phyloP scores from a whole-genome alignment of 2,888 invertebrate species.

The Melanargia galathea region DNA sequence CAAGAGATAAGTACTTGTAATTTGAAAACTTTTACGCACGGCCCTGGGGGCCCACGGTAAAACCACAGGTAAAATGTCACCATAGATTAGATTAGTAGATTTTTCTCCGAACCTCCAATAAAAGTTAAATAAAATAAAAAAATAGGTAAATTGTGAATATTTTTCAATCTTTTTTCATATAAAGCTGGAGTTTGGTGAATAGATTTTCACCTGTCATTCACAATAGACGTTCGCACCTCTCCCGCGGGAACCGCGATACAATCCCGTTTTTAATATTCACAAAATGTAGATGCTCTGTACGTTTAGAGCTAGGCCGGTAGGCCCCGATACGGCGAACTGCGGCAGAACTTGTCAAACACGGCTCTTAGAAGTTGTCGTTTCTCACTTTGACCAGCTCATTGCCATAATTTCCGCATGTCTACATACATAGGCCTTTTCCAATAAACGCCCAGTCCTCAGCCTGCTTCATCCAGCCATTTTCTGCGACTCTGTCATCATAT shows the following conservation, averaged over 20 bases:
- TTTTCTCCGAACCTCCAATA: not conserved
- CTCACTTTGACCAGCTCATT: too few species aligned
- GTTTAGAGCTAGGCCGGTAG: slow-evolving; percentile 5
- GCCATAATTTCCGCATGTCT: too few species aligned
- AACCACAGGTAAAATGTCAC: too few species aligned
- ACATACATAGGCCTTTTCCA: too few species aligned
- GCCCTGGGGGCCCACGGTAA: too few species aligned
- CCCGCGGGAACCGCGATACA: slow-evolving; percentile 22
- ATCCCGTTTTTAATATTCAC: slow-evolving; percentile 25
- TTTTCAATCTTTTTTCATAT: not conserved
- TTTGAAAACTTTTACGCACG: too few species aligned
- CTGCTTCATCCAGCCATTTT: too few species aligned
- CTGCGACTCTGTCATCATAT: too few species aligned
- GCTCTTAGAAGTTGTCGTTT: too few species aligned
- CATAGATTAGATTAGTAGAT: too few species aligned
- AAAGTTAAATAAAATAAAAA: not conserved
- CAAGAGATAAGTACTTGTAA: too few species aligned
- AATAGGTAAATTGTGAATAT: not conserved
- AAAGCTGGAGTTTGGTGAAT: slow-evolving; percentile 14
- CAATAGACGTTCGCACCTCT: slow-evolving; percentile 24
- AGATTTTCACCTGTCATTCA: slow-evolving; percentile 30
- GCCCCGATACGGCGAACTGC: not conserved
- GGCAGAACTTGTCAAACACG: not conserved
- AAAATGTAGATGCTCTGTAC: slow-evolving; percentile 5
- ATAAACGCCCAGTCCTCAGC: too few species aligned